phyloP scores from a whole-genome alignment of 2,888 invertebrate species.

The Pycnomerus fuliginosus region DNA sequence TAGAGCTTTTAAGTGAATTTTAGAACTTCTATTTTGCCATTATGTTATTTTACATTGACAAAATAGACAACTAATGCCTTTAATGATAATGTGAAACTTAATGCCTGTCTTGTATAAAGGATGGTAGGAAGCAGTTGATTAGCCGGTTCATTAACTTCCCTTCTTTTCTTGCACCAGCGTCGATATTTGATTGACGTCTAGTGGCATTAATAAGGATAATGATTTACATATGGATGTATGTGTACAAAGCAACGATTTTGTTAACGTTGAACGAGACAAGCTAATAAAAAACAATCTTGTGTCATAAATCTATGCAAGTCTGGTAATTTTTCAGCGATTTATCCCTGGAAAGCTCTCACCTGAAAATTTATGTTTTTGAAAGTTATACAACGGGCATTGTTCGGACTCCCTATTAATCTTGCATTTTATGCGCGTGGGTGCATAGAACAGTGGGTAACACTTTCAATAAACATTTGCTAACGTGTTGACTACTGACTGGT shows the following conservation, averaged over 20 bases:
- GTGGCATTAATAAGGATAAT: slow-evolving; percentile 14
- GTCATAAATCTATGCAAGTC: slow-evolving; percentile 4
- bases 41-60: too few relatives aligned
- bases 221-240: slow-evolving; percentile 7
- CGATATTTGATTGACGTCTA: slow-evolving; percentile 18
- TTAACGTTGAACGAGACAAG: slow-evolving; percentile 9
- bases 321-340: slow-evolving; percentile 3
- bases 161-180: slow-evolving; percentile 10
- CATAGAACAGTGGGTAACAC: slow-evolving; percentile 18
- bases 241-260: slow-evolving; percentile 19
- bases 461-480: slow-evolving; percentile 24
- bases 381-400: slow-evolving; percentile 18
- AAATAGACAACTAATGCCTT: too few relatives aligned
- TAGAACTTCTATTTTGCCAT: too few relatives aligned
- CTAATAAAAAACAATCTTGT: background rate
- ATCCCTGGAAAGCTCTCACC: background rate
- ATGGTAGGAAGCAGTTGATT: slow-evolving; percentile 19
- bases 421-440: slow-evolving; percentile 24
- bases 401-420: slow-evolving; percentile 24
- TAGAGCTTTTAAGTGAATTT: too few relatives aligned
- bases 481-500: slow-evolving; percentile 23
- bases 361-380: slow-evolving; percentile 13
- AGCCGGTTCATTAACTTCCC: slow-evolving; percentile 17
- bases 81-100: too few relatives aligned
- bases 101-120: slow-evolving; percentile 5